phyloP scores from a whole-genome alignment of 2,113 vertebrate genomes.

The Spilogale gracilis region DNA sequence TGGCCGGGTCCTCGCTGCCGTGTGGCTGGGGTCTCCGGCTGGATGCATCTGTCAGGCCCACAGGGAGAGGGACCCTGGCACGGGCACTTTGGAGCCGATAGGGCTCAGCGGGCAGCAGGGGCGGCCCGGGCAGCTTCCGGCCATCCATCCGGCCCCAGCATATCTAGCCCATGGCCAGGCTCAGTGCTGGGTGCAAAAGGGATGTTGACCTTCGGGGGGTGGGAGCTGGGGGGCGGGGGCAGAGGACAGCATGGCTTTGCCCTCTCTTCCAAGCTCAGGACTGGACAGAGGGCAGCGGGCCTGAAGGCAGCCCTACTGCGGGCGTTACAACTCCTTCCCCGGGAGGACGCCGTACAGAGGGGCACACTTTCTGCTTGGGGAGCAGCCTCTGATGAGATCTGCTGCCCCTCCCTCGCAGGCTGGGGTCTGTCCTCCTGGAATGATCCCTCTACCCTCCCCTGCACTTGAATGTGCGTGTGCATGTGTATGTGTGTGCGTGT shows the following conservation, averaged over 20 bases:
- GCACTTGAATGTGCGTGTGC: background rate
- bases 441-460: fast-evolving
- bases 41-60: background rate
- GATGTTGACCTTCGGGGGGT: fast-evolving
- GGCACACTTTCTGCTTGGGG: fast-evolving
- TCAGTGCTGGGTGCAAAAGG: fast-evolving
- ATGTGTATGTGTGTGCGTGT: background rate
- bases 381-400: background rate
- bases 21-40: background rate
- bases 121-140: background rate
- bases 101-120: background rate
- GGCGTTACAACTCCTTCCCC: fast-evolving
- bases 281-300: fast-evolving
- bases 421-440: too few relatives aligned
- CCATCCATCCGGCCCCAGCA: too few relatives aligned
- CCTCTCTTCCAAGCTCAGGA: background rate
- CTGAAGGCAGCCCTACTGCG: fast-evolving
- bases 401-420: fast-evolving
- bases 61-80: background rate
- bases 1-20: background rate
- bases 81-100: background rate
- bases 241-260: fast-evolving
- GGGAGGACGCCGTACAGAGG: fast-evolving
- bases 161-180: background rate
- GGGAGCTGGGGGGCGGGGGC: fast-evolving